Conservation (phyloP, 2,113 vertebrate genomes). For the Machaerirhynchus nigripectus region DNA sequence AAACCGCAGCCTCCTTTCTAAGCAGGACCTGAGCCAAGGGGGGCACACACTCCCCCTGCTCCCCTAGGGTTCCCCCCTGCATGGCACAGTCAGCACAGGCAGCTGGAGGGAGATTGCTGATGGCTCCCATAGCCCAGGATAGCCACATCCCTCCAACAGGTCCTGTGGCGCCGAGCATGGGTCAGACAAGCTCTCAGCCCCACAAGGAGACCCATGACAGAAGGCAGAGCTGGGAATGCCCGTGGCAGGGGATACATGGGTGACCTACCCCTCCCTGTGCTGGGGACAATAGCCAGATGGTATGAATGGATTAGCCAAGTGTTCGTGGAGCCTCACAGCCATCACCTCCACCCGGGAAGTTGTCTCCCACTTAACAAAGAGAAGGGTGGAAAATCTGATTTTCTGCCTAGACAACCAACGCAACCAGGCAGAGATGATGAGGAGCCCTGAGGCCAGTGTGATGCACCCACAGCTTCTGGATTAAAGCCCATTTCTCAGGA, state of each 20-base stretch:
- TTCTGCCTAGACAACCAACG: not conserved
- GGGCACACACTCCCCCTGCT: not conserved
- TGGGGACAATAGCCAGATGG: not conserved
- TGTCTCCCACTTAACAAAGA: not conserved
- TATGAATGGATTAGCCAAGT: not conserved
- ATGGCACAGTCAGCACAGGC: not conserved
- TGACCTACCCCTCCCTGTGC: not conserved
- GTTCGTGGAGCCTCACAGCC: not conserved
- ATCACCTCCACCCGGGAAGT: not conserved
- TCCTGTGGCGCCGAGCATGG: not conserved
- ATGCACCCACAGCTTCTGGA: not conserved
- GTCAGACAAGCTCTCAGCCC: not conserved
- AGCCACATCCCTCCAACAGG: not conserved
- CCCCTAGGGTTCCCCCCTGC: too few species aligned
- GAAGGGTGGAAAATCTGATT: conserved; percentile 9
- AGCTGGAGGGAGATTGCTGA: not conserved
- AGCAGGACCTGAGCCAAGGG: not conserved
- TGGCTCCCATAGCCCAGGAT: not conserved
- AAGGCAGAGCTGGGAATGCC: not conserved
- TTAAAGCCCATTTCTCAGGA: not conserved
- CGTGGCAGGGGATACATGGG: not conserved
- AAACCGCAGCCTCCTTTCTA: not conserved
- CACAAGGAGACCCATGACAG: not conserved
- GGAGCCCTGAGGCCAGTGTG: not conserved
- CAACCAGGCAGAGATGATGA: not conserved